Percentiles rank a stretch among this genome's conserved stretches.
phyloP scores from a whole-genome alignment of 2,113 vertebrate genomes.

The Protobothrops mucrosquamatus region DNA sequence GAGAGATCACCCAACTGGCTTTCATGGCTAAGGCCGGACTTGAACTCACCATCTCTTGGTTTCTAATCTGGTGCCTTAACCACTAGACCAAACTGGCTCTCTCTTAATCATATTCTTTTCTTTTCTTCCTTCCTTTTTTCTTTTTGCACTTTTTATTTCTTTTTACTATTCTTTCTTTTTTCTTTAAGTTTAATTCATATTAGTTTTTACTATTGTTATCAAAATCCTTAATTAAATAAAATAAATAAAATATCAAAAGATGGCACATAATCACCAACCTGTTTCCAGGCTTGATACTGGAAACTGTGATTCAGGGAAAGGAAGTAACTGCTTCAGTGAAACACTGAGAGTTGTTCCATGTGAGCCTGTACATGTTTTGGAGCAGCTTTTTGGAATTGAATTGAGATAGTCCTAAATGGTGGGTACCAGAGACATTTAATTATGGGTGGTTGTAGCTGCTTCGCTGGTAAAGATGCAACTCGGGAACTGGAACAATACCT shows the following conservation, averaged over 20 bases:
- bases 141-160: background rate
- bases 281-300: background rate
- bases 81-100: background rate
- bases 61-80: background rate
- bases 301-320: background rate
- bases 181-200: background rate
- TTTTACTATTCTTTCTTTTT: background rate
- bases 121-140: background rate
- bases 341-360: background rate
- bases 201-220: background rate
- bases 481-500: background rate
- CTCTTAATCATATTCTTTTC: background rate
- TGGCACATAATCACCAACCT: background rate
- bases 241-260: background rate
- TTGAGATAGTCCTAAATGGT: background rate
- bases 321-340: background rate
- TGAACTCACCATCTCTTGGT: background rate
- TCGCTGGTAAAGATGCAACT: background rate
- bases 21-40: background rate
- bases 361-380: background rate
- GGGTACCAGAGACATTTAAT: background rate
- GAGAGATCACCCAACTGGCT: background rate
- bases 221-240: background rate
- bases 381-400: background rate
- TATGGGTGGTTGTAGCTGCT: background rate